A percentile compares a stretch with the other conserved stretches of the same genome.
Conservation (phyloP, 1,140 invertebrate species). For the Lutraria rhynchaena region DNA sequence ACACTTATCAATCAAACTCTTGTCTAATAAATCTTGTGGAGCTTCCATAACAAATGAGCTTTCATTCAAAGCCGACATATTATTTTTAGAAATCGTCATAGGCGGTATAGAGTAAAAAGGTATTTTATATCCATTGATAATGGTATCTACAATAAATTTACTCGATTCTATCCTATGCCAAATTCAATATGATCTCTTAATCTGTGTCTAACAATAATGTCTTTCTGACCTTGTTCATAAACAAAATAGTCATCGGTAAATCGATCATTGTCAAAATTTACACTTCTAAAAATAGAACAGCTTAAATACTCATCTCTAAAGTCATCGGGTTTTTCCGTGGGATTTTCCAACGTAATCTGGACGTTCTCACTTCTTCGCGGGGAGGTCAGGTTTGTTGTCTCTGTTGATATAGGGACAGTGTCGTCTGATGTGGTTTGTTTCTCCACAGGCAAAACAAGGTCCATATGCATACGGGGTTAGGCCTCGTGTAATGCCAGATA, state of each 20-base stretch:
- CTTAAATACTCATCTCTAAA: neutral
- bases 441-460: slow-evolving; percentile 12
- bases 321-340: neutral
- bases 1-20: too few relatives aligned
- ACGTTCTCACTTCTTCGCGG: neutral
- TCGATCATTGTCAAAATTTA: slow-evolving; percentile 41
- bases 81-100: neutral
- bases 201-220: slow-evolving; percentile 16
- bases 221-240: slow-evolving; percentile 23
- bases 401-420: neutral
- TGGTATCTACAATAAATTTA: slow-evolving; percentile 2
- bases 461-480: neutral
- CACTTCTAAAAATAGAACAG: too few relatives aligned
- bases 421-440: neutral
- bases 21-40: neutral
- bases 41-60: neutral
- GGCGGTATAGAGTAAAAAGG: neutral
- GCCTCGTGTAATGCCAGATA: too few relatives aligned
- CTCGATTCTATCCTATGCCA: neutral
- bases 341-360: neutral
- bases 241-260: too few relatives aligned
- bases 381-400: neutral
- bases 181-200: slow-evolving; percentile 6
- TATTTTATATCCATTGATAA: slow-evolving; percentile 8
- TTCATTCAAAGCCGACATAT: neutral